Base-by-base conservation (phyloP, 2,113 vertebrate genomes). In the Lepisosteus osseus region DNA sequence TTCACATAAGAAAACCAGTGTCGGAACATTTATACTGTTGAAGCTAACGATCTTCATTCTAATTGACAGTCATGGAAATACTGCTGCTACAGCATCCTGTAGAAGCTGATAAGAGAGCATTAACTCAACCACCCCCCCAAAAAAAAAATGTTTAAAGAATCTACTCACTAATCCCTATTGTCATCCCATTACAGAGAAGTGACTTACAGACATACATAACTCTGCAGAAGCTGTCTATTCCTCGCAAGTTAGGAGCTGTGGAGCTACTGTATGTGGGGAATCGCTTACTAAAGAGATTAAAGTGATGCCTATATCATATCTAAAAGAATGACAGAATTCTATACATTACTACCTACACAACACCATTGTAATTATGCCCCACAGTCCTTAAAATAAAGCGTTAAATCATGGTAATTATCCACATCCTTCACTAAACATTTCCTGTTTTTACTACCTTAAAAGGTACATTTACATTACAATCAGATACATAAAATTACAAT, bases 41-140 rank as follows among this genome's bases (percentile, higher is more conserved):
- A 92, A 93, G 91, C 90, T 91, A 91, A 92, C 90, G 91, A 93
- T 92, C 91, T 89, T 80, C 87, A 88, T 85, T 91, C 88, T 91
- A 91, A 92, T 91, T 92, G 90, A 91, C 91, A 93, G 90, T 85
- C 86, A 86, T 87, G 89, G 82, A 89, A 90, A 90, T 84, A 70
- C 79, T 85, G 87, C 81, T 83, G 83, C 78, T 55, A 84, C 82
- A 77, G 88, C 85, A 89, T 89, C 80, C 90, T 89, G 89, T 80
- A 73, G 78, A 81, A 84, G 65, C 84, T 76, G 90, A 93, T 93
- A 93, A 91, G 84, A 79, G 74, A 61, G 63, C 61, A 51, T 61
- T 54, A 45, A 65, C 77, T 70, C 75, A 62, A 59, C 12, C 40
- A 69, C 69, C 77, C 77, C 76, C 74, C 41, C 70, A 69, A 64